Evolutionary conservation across 2,888 invertebrate genomes (phyloP), one percentile per base, ranked within the genome.

Genomic region (Liopterus haemorrhoidalis): DNA sequence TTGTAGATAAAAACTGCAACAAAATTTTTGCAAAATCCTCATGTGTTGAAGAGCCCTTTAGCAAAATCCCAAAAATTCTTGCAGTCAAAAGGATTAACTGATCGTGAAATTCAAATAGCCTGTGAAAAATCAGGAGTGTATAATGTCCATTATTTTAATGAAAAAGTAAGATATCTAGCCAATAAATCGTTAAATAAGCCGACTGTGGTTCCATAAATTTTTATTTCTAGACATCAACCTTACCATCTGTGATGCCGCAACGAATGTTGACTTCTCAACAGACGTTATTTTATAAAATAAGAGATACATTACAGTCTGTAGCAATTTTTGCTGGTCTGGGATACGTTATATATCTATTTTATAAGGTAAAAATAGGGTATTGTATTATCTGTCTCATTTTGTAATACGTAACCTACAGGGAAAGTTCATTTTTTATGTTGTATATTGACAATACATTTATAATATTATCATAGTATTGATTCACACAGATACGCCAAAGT

Each of bases 21-120:
- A 2, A 87, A 85, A 60, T 92, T 92, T 70, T 70, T 92, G 39
- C 79, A 82, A 64, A 91, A 91, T 70, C 83, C 85, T n/a, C 87
- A 83, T 64, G 88, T 92, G 2, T 76, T 79, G 39, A 72, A 78
- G 53, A 87, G 85, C 57, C 81, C 89, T 1, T 62, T 85, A 41
- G 74, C 79, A 44, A 85, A 88, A 64, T 89, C 87, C 59, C 83
- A 86, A 62, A 76, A 81, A 50, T 90, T 89, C 66, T 72, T 89
- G 2, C 75, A 79, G 53, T 76, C 78, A 59, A 88, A 89, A 67
- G 89, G 89, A 32, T 70, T 89, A 1, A 80, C 83, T 0, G 81
- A 85, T 36, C 70, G 75, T 1, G 89, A 89, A 67, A 82, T 89
- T 52, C 75, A 79, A 59, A 70, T 74, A 51, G 88, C 89, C 0